These are phyloP conservation scores for Anagyrus pseudococci DNA, from an alignment of 2,888 invertebrate genomes.

Conservation along the genomic window DNA sequence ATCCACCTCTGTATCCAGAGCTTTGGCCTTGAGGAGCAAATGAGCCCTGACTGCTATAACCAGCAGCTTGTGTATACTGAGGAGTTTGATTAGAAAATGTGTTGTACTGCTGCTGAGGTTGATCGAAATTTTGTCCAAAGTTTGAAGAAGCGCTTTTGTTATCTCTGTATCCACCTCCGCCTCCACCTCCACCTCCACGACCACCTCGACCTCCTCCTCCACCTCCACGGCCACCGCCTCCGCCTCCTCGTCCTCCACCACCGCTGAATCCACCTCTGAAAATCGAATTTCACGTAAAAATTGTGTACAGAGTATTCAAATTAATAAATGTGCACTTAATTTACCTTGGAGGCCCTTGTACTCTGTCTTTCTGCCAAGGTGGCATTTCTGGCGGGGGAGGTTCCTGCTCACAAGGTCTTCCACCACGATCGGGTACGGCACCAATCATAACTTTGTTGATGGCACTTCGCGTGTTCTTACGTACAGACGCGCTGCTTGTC, in stretches of 20 bases:
- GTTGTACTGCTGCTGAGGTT: slow-evolving; percentile 41
- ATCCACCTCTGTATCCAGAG: slow-evolving; percentile 6
- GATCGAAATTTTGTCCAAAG: slow-evolving; percentile 47
- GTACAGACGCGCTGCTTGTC: slow-evolving; percentile 84
- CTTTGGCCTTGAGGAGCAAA: too few relatives aligned
- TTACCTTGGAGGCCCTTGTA: slow-evolving; percentile 61
- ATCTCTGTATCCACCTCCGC: slow-evolving; percentile 45
- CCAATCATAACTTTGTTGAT: slow-evolving; percentile 92
- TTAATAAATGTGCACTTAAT: slow-evolving; percentile 17
- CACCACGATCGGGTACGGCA: slow-evolving; percentile 92
- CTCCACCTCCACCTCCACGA: slow-evolving; percentile 45
- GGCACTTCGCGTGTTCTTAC: slow-evolving; percentile 83
- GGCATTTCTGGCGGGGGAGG: slow-evolving; percentile 98
- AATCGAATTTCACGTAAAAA: neutral
- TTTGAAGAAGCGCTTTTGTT: slow-evolving; percentile 48
- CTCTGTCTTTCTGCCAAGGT: slow-evolving; percentile 81
- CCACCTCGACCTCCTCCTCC: slow-evolving; percentile 46
- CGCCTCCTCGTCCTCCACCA: slow-evolving; percentile 50
- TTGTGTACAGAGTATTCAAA: neutral
- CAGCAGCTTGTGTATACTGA: too few relatives aligned
- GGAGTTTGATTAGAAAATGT: slow-evolving; percentile 12
- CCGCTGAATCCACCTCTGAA: slow-evolving; percentile 51
- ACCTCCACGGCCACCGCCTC: slow-evolving; percentile 52
- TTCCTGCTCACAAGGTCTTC: slow-evolving; percentile 87
- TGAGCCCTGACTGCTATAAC: too few relatives aligned